Evolutionary conservation across 1,140 invertebrate genomes (phyloP).

Genomic region (Zaprionus davidi): DNA sequence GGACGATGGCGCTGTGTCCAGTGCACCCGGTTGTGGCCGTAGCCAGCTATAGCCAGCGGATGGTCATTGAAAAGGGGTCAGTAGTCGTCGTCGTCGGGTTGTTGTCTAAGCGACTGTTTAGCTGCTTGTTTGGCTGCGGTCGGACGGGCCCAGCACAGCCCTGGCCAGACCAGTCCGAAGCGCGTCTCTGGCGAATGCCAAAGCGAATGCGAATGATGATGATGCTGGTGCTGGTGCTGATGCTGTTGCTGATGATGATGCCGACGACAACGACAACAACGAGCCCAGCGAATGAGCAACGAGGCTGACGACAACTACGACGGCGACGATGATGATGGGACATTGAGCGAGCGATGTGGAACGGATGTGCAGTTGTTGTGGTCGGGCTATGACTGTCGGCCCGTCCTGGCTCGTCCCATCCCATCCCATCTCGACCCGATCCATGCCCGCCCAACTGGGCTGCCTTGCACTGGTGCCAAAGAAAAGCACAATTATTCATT

Average conservation of each 20-base stretch:
- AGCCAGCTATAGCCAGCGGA: constrained; percentile 55
- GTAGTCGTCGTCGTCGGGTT: constrained; percentile 46
- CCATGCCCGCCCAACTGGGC: not conserved
- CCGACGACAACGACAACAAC: constrained; percentile 40
- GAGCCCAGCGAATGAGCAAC: constrained; percentile 68
- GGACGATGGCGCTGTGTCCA: constrained; percentile 47
- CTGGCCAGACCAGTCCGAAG: constrained; percentile 7
- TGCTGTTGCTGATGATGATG: constrained; percentile 35
- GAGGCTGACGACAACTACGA: constrained; percentile 68
- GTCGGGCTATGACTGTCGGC: constrained; percentile 43
- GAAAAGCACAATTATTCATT: constrained; percentile 82
- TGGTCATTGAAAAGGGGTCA: constrained; percentile 79
- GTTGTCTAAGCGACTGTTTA: constrained; percentile 78
- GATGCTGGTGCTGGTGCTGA: constrained; percentile 11
- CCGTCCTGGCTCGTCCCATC: not conserved
- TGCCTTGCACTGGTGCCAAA: constrained; percentile 53
- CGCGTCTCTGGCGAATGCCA: constrained; percentile 17
- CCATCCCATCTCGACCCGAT: not conserved
- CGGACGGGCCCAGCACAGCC: constrained; percentile 31
- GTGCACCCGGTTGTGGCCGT: not conserved
- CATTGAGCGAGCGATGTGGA: constrained; percentile 80
- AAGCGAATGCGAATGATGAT: constrained; percentile 16
- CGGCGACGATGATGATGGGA: constrained; percentile 67
- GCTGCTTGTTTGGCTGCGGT: constrained; percentile 79
- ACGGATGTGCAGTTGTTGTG: constrained; percentile 81